Evolutionary conservation across 2,113 vertebrate species (phyloP).

Genomic region (Nannospalax galili): DNA sequence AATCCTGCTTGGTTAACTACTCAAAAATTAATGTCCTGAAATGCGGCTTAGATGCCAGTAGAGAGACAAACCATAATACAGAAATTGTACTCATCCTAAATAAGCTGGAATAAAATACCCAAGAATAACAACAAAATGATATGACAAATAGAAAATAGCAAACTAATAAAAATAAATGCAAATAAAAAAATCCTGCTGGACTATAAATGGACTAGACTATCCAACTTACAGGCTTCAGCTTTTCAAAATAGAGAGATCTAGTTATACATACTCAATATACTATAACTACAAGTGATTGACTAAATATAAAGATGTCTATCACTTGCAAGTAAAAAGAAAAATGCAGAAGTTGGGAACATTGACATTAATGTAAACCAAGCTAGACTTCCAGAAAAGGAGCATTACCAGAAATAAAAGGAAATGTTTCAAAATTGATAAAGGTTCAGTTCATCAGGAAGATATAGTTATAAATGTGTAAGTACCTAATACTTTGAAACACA

Average conservation of each 20-base stretch:
- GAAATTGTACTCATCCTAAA: neutral
- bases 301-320: slow-evolving; percentile 14
- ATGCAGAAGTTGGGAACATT: neutral
- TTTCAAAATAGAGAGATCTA: neutral
- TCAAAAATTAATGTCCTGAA: neutral
- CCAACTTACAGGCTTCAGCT: neutral
- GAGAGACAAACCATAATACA: neutral
- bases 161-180: neutral
- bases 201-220: neutral
- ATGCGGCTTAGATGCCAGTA: neutral
- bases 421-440: neutral
- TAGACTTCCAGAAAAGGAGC: neutral
- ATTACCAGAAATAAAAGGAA: neutral
- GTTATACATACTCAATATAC: neutral
- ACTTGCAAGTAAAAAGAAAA: neutral
- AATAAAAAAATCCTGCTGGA: neutral
- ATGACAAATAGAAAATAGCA: neutral
- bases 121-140: neutral
- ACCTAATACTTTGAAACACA: neutral
- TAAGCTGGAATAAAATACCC: neutral
- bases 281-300: neutral
- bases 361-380: neutral
- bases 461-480: neutral
- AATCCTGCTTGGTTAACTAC: neutral
- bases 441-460: neutral